These are phyloP conservation scores for Myocastor coypus DNA, from an alignment of 2,113 vertebrate genomes.

Conservation along the genomic window DNA sequence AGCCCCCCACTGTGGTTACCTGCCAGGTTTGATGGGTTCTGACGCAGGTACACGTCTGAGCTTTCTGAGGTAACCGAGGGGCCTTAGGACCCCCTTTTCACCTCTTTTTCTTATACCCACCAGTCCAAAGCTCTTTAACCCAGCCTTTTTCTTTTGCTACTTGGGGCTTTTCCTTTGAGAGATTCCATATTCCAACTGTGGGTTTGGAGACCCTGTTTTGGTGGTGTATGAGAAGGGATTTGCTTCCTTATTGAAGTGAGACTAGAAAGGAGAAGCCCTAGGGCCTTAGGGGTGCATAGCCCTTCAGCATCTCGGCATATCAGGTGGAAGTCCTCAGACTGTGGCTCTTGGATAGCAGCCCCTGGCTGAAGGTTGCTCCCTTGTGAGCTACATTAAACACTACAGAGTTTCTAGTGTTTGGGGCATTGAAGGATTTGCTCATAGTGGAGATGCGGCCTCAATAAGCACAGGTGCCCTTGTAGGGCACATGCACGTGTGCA, in stretches of 20 bases:
- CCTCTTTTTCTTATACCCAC: background rate
- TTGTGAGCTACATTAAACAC: background rate
- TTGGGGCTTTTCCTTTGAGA: background rate
- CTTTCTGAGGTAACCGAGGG: background rate
- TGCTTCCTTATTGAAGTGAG: background rate
- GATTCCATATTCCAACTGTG: background rate
- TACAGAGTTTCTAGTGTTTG: background rate
- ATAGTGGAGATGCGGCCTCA: background rate
- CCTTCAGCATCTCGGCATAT: background rate
- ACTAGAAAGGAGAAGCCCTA: background rate
- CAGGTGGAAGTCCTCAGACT: background rate
- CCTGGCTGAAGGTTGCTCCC: conserved; percentile 23
- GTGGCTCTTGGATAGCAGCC: background rate
- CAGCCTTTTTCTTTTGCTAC: background rate
- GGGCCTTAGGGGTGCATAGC: background rate
- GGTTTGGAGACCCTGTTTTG: background rate
- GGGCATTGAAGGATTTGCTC: background rate
- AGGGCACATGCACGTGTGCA: accelerated
- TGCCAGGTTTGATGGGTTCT: background rate
- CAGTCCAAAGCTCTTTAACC: accelerated
- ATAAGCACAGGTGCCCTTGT: background rate
- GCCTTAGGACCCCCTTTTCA: background rate
- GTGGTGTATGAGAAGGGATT: background rate
- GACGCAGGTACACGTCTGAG: background rate
- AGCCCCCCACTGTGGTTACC: accelerated